These are phyloP conservation scores for Conus betulinus DNA, from an alignment of 1,140 invertebrate genomes.

Conservation along the genomic window DNA sequence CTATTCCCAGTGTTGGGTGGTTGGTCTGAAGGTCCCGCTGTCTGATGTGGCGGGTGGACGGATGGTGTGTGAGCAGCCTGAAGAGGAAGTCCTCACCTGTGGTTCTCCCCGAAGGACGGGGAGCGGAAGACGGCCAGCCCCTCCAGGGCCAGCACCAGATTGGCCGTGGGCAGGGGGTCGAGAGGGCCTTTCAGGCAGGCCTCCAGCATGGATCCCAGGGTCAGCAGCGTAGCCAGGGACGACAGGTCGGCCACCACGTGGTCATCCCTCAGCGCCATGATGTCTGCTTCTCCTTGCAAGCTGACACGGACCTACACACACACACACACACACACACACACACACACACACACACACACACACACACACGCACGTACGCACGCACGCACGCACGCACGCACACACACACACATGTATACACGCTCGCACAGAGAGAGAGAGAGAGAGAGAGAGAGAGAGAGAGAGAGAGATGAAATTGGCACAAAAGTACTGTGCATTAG, in stretches of 20 bases:
- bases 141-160: background rate
- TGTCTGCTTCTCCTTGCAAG: background rate
- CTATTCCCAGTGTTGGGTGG: too few species aligned
- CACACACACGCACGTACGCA: background rate
- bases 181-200: background rate
- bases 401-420: too few species aligned
- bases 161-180: background rate
- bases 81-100: background rate
- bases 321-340: background rate
- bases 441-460: too few species aligned
- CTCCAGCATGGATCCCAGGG: background rate
- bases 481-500: too few species aligned
- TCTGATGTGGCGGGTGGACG: too few species aligned
- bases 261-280: background rate
- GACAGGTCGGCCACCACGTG: background rate
- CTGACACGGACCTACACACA: background rate
- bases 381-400: too few species aligned
- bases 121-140: background rate
- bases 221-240: background rate
- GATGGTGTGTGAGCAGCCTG: too few species aligned
- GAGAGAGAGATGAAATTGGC: too few species aligned
- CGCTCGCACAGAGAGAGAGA: too few species aligned
- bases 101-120: background rate
- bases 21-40: too few species aligned
- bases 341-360: conserved; percentile 5